Evolutionary conservation across 2,797 vertebrate genomes (phyloP).

Genomic region (Lates japonicus): DNA sequence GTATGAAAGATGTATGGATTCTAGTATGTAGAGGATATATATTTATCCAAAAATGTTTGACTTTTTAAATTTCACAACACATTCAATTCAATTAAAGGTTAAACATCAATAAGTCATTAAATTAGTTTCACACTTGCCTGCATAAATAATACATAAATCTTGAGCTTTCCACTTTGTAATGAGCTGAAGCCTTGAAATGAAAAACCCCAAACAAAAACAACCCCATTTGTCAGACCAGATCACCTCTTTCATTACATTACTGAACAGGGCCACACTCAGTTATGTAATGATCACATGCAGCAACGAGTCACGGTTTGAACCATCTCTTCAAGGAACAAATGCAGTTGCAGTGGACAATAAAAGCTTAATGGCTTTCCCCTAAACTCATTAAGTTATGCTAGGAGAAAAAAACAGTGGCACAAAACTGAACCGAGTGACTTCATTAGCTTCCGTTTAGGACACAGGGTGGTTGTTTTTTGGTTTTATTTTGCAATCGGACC

Average conservation of each 20-base stretch:
- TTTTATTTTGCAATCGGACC: conserved; percentile 3
- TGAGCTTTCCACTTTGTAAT: background rate
- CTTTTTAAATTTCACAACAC: too few species aligned
- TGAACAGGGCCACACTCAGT: background rate
- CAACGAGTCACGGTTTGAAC: too few species aligned
- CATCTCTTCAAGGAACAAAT: background rate
- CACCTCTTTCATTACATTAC: background rate
- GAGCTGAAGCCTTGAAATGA: background rate
- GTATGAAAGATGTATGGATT: background rate
- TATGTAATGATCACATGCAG: conserved; percentile 14
- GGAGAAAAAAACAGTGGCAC: background rate
- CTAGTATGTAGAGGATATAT: background rate
- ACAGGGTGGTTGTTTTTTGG: background rate
- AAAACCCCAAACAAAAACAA: background rate
- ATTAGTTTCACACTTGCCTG: conserved; percentile 9
- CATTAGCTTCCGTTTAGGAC: conserved; percentile 18
- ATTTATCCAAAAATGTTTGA: background rate
- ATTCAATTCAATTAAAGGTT: background rate
- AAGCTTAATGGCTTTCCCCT: conserved; percentile 44
- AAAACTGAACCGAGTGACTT: conserved; percentile 12
- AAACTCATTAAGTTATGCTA: conserved; percentile 26
- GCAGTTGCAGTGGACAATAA: conserved; percentile 10
- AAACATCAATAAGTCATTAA: background rate
- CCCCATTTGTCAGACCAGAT: background rate
- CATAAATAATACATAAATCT: conserved; percentile 16